Evolutionary conservation across 53 echinoderm and acorn worm species (phyloP).

Genomic region (Glandiceps talaboti): DNA sequence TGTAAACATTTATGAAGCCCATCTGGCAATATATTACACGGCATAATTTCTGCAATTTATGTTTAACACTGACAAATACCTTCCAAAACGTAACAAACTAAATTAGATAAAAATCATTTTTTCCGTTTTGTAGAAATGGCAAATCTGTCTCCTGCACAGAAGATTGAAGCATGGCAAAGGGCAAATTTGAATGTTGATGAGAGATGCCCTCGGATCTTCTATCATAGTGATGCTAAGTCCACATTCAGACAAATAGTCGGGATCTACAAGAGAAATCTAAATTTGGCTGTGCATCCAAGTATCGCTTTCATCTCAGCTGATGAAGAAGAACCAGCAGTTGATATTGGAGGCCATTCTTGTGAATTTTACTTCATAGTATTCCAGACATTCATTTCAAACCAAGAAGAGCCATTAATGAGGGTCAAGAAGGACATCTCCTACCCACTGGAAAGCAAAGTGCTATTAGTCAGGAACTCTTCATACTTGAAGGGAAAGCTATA

Average conservation of each 20-base stretch:
- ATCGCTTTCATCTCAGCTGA: not conserved
- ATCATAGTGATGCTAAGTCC: not conserved
- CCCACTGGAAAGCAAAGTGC: not conserved
- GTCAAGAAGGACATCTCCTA: not conserved
- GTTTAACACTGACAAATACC: too few species aligned
- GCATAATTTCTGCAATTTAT: too few species aligned
- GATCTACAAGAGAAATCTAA: not conserved
- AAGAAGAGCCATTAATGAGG: not conserved
- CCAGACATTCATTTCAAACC: not conserved
- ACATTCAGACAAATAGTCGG: not conserved
- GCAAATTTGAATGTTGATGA: not conserved
- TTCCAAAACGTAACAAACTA: too few species aligned
- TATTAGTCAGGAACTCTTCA: not conserved
- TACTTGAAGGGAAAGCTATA: not conserved
- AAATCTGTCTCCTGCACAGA: too few species aligned
- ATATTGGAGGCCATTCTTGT: not conserved
- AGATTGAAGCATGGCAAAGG: not conserved
- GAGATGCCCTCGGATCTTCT: not conserved
- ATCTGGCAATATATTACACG: too few species aligned
- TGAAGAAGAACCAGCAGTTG: not conserved
- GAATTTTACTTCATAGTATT: not conserved
- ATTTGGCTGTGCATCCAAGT: not conserved
- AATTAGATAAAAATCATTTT: too few species aligned
- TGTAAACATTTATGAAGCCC: too few species aligned
- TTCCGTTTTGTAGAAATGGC: too few species aligned